Percentiles rank a stretch among this genome's conserved stretches.
Evolutionary conservation across 2,113 vertebrate species (phyloP).

Genomic region (Emydocephalus ijimae): DNA sequence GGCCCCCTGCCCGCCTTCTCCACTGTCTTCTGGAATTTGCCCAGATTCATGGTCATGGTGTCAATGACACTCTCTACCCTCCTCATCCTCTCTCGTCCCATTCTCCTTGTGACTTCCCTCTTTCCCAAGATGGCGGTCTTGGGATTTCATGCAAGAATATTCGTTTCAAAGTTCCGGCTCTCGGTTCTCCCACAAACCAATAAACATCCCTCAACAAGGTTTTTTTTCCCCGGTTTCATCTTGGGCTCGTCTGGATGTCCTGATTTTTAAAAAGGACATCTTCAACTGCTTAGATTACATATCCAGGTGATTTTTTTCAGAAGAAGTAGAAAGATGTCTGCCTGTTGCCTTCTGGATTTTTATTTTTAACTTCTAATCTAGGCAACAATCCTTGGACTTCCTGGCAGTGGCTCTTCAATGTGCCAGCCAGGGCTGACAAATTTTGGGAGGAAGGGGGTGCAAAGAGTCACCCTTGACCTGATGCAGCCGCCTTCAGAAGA

Average conservation of each 20-base stretch:
- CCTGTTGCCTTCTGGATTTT: background rate
- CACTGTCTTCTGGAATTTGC: too few relatives aligned
- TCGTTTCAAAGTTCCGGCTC: background rate
- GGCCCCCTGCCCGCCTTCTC: too few relatives aligned
- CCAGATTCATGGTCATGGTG: too few relatives aligned
- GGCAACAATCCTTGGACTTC: background rate
- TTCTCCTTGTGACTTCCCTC: too few relatives aligned
- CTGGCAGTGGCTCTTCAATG: background rate
- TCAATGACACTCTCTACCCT: too few relatives aligned
- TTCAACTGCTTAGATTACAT: background rate
- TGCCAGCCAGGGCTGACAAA: background rate
- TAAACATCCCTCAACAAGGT: background rate
- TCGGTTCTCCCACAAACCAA: background rate
- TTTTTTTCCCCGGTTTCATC: background rate
- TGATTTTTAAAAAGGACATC: background rate
- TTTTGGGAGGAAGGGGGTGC: background rate
- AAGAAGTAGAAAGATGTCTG: background rate
- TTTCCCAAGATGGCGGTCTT: too few relatives aligned
- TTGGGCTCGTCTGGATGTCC: background rate
- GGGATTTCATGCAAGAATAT: background rate
- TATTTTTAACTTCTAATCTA: background rate
- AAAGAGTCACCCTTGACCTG: background rate
- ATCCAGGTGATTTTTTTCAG: background rate
- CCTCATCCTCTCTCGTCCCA: too few relatives aligned
- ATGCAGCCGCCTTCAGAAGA: background rate